Percentiles rank a stretch among this genome's conserved stretches.
Evolutionary conservation across 2,797 vertebrate genomes (phyloP).

Genomic region (Picus viridis): DNA sequence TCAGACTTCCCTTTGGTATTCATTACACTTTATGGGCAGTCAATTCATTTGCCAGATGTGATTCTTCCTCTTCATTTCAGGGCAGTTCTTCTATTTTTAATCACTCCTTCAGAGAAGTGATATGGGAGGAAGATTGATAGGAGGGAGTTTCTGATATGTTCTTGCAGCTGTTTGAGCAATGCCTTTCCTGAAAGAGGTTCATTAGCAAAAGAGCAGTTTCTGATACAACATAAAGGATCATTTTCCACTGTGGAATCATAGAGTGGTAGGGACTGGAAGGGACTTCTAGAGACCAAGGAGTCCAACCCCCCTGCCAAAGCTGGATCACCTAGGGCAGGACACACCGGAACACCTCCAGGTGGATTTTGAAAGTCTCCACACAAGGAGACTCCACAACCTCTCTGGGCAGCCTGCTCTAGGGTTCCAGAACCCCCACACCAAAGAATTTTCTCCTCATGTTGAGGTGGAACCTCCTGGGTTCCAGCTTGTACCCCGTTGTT

Average conservation of each 20-base stretch:
- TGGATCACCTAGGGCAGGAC: too few species aligned
- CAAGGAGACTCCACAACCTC: too few species aligned
- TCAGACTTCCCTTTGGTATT: neutral
- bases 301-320: too few species aligned
- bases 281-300: too few species aligned
- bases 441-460: too few species aligned
- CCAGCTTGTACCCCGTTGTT: too few species aligned
- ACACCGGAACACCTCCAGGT: too few species aligned
- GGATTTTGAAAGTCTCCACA: too few species aligned
- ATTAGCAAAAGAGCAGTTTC: neutral
- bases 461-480: too few species aligned
- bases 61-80: neutral
- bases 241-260: neutral
- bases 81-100: neutral
- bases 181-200: neutral
- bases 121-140: neutral
- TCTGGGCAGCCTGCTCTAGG: too few species aligned
- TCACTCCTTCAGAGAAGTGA: neutral
- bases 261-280: too few species aligned
- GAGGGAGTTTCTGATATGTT: neutral
- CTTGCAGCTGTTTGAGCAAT: neutral
- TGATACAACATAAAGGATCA: neutral
- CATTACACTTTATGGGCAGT: neutral
- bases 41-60: slow-evolving; percentile 16
- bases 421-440: too few species aligned